Evolutionary conservation across 2,113 vertebrate species (phyloP).

Genomic region (Corythaeola cristata): DNA sequence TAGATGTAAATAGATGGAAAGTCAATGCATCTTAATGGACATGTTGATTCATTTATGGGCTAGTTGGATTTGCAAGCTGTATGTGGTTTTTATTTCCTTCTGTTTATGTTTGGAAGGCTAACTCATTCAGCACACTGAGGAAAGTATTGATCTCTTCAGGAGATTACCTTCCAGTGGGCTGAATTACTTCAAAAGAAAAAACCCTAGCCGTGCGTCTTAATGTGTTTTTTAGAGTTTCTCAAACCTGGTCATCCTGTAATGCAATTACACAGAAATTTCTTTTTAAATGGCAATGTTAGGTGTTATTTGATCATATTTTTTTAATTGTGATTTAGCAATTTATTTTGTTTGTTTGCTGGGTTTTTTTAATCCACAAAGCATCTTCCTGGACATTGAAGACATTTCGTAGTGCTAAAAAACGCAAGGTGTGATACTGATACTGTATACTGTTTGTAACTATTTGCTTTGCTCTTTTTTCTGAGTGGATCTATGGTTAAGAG

Average conservation of each 20-base stretch:
- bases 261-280: not conserved
- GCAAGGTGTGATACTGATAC: fast-evolving
- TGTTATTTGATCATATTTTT: not conserved
- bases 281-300: not conserved
- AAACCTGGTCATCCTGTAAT: not conserved
- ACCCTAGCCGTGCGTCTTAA: not conserved
- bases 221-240: not conserved
- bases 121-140: not conserved
- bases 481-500: not conserved
- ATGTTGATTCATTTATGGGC: not conserved
- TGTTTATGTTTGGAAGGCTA: not conserved
- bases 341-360: not conserved
- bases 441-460: not conserved
- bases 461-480: not conserved
- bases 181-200: not conserved
- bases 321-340: not conserved
- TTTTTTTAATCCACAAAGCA: not conserved
- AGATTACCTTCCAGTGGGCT: not conserved
- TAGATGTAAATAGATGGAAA: not conserved
- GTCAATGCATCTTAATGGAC: not conserved
- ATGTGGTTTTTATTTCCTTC: not conserved
- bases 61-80: not conserved
- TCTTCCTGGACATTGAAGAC: not conserved
- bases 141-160: not conserved
- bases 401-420: not conserved